phyloP scores from a whole-genome alignment of 1,140 invertebrate species.

The Ips nitidus region DNA sequence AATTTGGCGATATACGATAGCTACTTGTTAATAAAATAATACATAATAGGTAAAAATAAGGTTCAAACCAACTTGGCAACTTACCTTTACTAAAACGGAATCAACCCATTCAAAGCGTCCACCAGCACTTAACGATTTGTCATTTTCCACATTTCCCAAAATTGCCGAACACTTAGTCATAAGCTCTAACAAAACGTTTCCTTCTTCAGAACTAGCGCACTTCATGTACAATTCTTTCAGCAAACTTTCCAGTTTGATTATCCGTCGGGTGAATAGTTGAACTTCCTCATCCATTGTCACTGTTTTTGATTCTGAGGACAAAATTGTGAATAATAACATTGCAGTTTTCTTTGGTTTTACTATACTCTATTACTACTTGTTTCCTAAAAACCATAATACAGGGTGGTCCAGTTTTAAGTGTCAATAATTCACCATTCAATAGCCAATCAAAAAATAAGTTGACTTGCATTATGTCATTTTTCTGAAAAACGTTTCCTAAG shows the following conservation, averaged over 20 bases:
- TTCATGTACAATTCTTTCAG: slow-evolving; percentile 42
- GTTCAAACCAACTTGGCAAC: too few species aligned
- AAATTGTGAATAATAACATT: not conserved
- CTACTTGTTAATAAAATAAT: too few species aligned
- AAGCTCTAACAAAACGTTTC: slow-evolving; percentile 17
- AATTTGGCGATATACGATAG: too few species aligned
- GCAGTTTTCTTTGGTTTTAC: too few species aligned
- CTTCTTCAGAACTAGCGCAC: slow-evolving; percentile 15
- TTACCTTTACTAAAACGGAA: slow-evolving; percentile 85
- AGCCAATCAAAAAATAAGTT: too few species aligned
- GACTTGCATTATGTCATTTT: too few species aligned
- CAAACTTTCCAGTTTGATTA: slow-evolving; percentile 50
- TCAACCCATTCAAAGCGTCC: slow-evolving; percentile 98
- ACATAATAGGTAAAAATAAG: too few species aligned
- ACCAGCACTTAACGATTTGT: slow-evolving; percentile 69
- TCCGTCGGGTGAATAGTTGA: slow-evolving; percentile 57
- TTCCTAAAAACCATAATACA: too few species aligned
- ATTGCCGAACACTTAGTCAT: slow-evolving; percentile 40
- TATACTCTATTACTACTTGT: too few species aligned
- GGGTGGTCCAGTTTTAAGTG: too few species aligned
- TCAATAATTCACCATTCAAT: too few species aligned
- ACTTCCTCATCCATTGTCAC: slow-evolving; percentile 57
- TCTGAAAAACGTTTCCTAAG: too few species aligned
- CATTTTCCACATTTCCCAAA: slow-evolving; percentile 51
- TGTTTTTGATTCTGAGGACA: slow-evolving; percentile 22